A percentile compares a stretch with the other conserved stretches of the same genome.
Conservation (phyloP, 2,888 invertebrate genomes). For the Nomada hirtipes region DNA sequence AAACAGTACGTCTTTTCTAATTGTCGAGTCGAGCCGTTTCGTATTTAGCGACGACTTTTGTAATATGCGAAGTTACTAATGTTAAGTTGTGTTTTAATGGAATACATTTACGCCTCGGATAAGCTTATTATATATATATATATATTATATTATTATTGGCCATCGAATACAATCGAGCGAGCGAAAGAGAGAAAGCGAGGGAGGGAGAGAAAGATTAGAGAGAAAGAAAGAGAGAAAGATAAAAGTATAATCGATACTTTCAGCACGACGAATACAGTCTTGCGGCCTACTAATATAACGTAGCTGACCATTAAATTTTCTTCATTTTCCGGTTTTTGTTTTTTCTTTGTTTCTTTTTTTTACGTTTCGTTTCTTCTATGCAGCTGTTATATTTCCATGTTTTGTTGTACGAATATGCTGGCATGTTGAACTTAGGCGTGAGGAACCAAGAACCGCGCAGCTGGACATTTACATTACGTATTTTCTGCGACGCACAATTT, state of each 20-base stretch:
- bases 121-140: conserved; percentile 23
- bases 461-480: conserved; percentile 62
- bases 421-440: conserved; percentile 72
- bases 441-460: conserved; percentile 70
- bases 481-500: conserved; percentile 70
- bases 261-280: conserved; percentile 37
- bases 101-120: conserved; percentile 13
- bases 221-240: not conserved
- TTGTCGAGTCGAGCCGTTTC: conserved; percentile 42
- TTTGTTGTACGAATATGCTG: conserved; percentile 74
- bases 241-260: conserved; percentile 44
- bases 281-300: conserved; percentile 35
- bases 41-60: conserved; percentile 62
- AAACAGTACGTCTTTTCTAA: conserved; percentile 57
- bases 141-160: conserved; percentile 50
- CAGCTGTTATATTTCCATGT: conserved; percentile 69
- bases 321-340: conserved; percentile 5
- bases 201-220: not conserved
- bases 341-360: conserved; percentile 53
- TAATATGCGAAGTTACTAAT: conserved; percentile 65
- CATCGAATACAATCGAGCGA: conserved; percentile 30
- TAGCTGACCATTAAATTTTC: not conserved
- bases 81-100: conserved; percentile 59
- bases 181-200: not conserved
- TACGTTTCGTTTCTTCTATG: conserved; percentile 62